Percentiles rank a stretch among this genome's conserved stretches.
phyloP scores from a whole-genome alignment of 2,113 vertebrate species.

The Sylvietta virens region DNA sequence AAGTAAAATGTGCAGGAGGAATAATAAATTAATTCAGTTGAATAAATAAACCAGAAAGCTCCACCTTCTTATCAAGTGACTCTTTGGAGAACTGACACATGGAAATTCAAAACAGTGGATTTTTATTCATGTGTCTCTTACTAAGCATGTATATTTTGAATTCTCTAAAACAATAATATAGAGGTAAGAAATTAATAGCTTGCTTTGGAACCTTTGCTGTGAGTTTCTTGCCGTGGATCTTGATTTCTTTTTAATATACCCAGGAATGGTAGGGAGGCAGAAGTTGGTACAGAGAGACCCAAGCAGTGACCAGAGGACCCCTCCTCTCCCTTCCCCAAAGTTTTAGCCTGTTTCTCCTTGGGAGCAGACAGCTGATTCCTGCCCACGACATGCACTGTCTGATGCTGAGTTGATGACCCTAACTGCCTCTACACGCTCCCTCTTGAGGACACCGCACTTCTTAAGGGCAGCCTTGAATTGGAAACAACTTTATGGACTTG shows the following conservation, averaged over 20 bases:
- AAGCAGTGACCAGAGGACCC: neutral
- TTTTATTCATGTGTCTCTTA: neutral
- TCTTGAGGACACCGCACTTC: neutral
- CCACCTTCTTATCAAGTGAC: neutral
- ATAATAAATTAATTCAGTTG: neutral
- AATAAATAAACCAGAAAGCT: neutral
- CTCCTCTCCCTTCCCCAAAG: neutral
- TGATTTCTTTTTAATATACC: neutral
- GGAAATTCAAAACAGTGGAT: neutral
- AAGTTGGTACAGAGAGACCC: neutral
- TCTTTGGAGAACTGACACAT: neutral
- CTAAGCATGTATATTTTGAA: neutral
- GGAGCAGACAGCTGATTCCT: neutral
- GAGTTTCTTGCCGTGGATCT: neutral
- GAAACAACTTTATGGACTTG: slow-evolving; percentile 61
- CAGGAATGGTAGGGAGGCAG: neutral
- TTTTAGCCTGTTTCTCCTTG: neutral
- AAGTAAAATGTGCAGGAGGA: neutral
- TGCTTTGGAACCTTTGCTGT: neutral
- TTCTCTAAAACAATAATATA: neutral
- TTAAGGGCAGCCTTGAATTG: neutral
- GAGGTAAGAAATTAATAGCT: neutral
- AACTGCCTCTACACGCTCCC: neutral
- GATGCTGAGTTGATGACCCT: neutral
- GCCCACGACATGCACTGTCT: neutral